These are phyloP conservation scores for Chloroceryle aenea DNA, from an alignment of 2,113 vertebrate species.

Conservation along the genomic window DNA sequence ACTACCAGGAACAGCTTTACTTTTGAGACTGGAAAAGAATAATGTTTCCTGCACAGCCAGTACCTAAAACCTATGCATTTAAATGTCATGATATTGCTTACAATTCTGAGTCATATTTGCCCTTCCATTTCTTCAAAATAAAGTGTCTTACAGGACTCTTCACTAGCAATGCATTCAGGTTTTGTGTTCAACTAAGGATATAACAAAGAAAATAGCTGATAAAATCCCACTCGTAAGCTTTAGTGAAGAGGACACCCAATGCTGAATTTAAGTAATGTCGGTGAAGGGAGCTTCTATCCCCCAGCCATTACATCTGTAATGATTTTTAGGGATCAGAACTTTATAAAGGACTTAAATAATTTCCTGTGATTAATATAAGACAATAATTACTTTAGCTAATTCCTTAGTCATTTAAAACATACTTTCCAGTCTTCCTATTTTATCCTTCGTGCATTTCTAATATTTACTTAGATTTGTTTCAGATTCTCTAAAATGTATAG, in stretches of 20 bases:
- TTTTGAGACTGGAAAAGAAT: not conserved
- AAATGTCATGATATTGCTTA: not conserved
- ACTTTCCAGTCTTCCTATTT: not conserved
- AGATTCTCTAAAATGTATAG: not conserved
- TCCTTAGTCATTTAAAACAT: not conserved
- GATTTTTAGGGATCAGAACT: not conserved
- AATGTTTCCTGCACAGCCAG: not conserved
- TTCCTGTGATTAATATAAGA: not conserved
- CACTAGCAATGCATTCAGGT: not conserved
- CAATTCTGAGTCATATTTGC: not conserved
- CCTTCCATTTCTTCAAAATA: not conserved
- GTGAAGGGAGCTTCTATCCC: not conserved
- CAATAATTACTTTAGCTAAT: slow-evolving; percentile 29
- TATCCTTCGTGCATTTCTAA: not conserved
- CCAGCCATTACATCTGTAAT: not conserved
- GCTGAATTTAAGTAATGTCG: not conserved
- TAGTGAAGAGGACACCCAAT: not conserved
- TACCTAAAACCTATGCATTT: not conserved
- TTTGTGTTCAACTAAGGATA: not conserved
- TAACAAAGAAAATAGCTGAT: not conserved
- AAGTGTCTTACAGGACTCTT: not conserved
- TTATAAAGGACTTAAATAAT: not conserved
- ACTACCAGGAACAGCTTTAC: not conserved
- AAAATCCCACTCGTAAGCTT: not conserved
- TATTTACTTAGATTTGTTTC: not conserved